Percentiles rank a stretch among this genome's conserved stretches.
phyloP scores from a whole-genome alignment of 2,888 invertebrate genomes.

The Dryocosmus kuriphilus region DNA sequence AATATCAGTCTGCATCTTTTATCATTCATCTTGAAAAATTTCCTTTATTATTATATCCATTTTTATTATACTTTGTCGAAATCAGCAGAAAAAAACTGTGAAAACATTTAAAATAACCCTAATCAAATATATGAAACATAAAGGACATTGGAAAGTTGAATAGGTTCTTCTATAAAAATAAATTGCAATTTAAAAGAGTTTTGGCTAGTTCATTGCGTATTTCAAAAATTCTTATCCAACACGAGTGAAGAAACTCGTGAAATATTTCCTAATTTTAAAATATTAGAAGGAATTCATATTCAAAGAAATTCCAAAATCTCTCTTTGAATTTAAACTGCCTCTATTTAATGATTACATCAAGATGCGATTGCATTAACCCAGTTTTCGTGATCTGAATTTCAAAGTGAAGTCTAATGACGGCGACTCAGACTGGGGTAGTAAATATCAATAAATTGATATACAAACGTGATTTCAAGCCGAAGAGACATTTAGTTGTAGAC shows the following conservation, averaged over 20 bases:
- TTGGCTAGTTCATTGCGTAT: neutral
- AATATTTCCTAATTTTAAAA: neutral
- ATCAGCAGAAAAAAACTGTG: neutral
- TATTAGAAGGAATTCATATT: neutral
- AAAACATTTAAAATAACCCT: neutral
- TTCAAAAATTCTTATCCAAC: neutral
- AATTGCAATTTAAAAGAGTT: neutral
- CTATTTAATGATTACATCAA: neutral
- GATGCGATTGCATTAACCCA: neutral
- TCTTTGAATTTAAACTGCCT: neutral
- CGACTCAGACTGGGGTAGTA: neutral
- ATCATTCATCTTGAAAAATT: conserved; percentile 13
- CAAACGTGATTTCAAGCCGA: conserved; percentile 2
- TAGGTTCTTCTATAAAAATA: neutral
- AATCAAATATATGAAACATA: neutral
- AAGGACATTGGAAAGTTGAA: neutral
- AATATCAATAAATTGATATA: conserved; percentile 22
- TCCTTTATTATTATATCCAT: neutral
- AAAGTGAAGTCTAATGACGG: neutral
- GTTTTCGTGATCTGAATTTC: neutral
- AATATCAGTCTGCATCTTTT: conserved; percentile 6
- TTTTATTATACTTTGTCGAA: neutral
- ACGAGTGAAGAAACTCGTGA: no score
- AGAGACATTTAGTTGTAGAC: conserved; percentile 1
- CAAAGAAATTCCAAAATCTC: no score